Percentiles rank a stretch among this genome's conserved stretches.
These are phyloP conservation scores for Julus scanicus DNA, from an alignment of 2,888 invertebrate genomes.

Conservation along the genomic window DNA sequence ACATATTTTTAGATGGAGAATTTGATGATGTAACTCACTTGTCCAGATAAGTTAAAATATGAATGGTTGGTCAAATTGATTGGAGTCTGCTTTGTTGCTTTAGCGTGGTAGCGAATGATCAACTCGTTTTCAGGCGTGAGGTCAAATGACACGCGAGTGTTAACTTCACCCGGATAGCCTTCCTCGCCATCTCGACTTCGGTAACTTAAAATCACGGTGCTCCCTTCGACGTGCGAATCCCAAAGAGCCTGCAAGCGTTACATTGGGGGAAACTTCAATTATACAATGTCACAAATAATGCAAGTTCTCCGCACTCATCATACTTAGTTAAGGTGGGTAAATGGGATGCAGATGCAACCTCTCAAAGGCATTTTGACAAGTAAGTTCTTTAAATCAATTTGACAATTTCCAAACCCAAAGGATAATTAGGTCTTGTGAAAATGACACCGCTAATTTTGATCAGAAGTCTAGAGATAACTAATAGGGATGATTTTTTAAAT, in stretches of 20 bases:
- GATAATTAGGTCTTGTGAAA: too few relatives aligned
- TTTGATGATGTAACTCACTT: slow-evolving; percentile 69
- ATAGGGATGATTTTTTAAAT: too few relatives aligned
- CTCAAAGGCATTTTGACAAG: too few relatives aligned
- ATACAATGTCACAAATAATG: not conserved
- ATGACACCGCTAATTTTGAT: too few relatives aligned
- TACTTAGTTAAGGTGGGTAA: too few relatives aligned
- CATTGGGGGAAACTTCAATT: too few relatives aligned
- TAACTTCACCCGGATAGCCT: slow-evolving; percentile 87
- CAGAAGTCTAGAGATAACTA: too few relatives aligned
- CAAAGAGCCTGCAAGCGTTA: slow-evolving; percentile 72
- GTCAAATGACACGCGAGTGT: slow-evolving; percentile 77
- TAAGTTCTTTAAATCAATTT: too few relatives aligned
- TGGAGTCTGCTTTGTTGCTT: slow-evolving; percentile 81
- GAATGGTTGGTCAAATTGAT: slow-evolving; percentile 89
- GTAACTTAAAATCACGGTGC: slow-evolving; percentile 78
- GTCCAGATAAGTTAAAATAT: slow-evolving; percentile 94
- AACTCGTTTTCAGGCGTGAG: slow-evolving; percentile 80
- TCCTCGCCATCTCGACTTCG: slow-evolving; percentile 83
- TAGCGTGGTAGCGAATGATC: slow-evolving; percentile 79
- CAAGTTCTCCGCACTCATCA: too few relatives aligned
- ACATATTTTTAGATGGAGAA: not conserved
- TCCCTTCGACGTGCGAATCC: slow-evolving; percentile 73
- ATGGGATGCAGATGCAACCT: too few relatives aligned
- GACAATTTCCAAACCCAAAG: too few relatives aligned